Conservation (phyloP, 2,113 vertebrate genomes). For the Piprites chloris region DNA sequence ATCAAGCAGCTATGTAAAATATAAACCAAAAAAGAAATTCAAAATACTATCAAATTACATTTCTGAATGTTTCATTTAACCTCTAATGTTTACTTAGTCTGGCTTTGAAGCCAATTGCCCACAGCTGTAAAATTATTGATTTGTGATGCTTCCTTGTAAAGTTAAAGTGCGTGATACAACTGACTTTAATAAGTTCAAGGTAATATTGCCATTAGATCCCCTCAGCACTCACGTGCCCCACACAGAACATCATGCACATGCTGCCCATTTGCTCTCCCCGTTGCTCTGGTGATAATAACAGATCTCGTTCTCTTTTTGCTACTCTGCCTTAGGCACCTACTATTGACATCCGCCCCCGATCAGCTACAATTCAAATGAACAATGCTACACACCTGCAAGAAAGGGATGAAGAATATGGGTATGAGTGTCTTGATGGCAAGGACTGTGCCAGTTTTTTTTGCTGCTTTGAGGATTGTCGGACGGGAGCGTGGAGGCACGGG, state of each 20-base stretch:
- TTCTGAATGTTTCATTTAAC: slow-evolving; percentile 36
- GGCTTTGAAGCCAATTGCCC: slow-evolving; percentile 30
- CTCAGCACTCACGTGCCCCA: slow-evolving; percentile 32
- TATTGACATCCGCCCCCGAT: slow-evolving; percentile 96
- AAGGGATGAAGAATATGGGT: slow-evolving; percentile 95
- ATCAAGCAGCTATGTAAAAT: slow-evolving; percentile 17
- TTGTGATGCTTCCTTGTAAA: slow-evolving; percentile 60
- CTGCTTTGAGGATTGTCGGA: slow-evolving; percentile 98
- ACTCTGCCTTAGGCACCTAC: slow-evolving; percentile 85
- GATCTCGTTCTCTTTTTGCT: background rate
- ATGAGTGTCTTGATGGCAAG: slow-evolving; percentile 97
- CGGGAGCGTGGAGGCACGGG: slow-evolving; percentile 95
- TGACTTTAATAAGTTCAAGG: slow-evolving; percentile 27
- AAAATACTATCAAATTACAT: slow-evolving; percentile 8
- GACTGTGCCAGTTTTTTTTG: slow-evolving; percentile 99
- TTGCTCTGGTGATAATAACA: background rate
- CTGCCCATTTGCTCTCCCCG: background rate
- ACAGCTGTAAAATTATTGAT: slow-evolving; percentile 49
- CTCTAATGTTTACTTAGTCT: slow-evolving; percentile 18
- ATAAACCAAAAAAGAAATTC: background rate
- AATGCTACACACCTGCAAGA: slow-evolving; percentile 98
- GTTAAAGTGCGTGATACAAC: background rate
- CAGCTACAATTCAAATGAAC: slow-evolving; percentile 99
- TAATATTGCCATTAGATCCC: slow-evolving; percentile 12
- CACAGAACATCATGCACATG: slow-evolving; percentile 31